A percentile compares a stretch with the other conserved stretches of the same genome.
Conservation (phyloP, 2,113 vertebrate species). For the Caranx ignobilis region DNA sequence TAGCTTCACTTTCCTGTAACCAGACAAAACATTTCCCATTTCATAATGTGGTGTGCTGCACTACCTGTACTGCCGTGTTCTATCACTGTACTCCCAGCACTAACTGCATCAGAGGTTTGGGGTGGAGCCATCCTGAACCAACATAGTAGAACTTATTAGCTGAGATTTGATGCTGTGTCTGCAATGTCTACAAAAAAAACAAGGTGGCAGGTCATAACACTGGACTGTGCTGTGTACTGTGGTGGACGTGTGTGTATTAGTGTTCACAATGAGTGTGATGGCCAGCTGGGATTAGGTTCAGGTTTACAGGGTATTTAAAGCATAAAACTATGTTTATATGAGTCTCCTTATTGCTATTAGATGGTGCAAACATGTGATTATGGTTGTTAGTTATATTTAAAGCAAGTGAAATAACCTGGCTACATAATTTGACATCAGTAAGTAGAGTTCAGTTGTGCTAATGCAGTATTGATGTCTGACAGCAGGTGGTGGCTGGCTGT, state of each 20-base stretch:
- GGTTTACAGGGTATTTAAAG: neutral
- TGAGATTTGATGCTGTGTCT: slow-evolving; percentile 24
- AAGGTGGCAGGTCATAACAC: neutral
- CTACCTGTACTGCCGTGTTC: neutral
- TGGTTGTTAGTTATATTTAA: too few species aligned
- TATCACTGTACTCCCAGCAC: neutral
- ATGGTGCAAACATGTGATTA: too few species aligned
- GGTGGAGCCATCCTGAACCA: neutral
- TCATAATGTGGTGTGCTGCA: too few species aligned
- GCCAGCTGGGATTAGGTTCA: neutral
- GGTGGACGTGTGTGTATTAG: neutral
- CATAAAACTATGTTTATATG: too few species aligned
- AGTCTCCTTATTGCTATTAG: too few species aligned
- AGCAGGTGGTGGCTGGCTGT: too few species aligned
- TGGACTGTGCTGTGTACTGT: too few species aligned
- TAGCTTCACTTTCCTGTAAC: too few species aligned
- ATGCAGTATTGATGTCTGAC: too few species aligned
- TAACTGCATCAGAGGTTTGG: slow-evolving; percentile 17
- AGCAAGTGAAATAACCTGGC: too few species aligned
- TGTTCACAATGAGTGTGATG: neutral
- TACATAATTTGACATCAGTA: too few species aligned
- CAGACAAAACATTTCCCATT: neutral
- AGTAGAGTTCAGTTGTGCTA: too few species aligned
- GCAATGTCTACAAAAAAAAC: neutral
- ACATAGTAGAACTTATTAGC: slow-evolving; percentile 24